Percentiles rank a stretch among this genome's conserved stretches.
Evolutionary conservation across 2,797 vertebrate genomes (phyloP).

Genomic region (Pampus argenteus): DNA sequence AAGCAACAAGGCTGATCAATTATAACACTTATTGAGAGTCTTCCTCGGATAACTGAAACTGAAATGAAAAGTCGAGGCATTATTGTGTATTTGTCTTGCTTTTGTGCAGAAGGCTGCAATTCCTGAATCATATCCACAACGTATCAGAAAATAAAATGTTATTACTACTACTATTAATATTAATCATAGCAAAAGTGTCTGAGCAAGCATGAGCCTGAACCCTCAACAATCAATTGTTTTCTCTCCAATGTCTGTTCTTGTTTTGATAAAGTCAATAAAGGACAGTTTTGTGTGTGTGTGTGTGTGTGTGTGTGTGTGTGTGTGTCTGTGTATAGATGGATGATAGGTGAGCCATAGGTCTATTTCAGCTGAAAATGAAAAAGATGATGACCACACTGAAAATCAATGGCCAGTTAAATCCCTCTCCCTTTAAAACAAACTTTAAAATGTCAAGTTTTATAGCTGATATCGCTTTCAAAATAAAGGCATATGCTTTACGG

Average conservation of each 20-base stretch:
- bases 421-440: constrained; percentile 25
- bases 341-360: constrained; percentile 17
- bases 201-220: not conserved
- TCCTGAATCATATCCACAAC: not conserved
- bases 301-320: constrained; percentile 8
- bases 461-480: not conserved
- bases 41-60: constrained; percentile 12
- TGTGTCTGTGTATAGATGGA: not conserved
- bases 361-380: constrained; percentile 36
- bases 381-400: constrained; percentile 34
- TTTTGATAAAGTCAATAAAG: constrained; percentile 29
- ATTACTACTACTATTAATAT: not conserved
- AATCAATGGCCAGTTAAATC: constrained; percentile 30
- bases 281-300: not conserved
- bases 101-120: not conserved
- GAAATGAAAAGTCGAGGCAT: not conserved
- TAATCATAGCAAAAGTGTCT: not conserved
- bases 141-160: not conserved
- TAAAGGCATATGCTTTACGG: not conserved
- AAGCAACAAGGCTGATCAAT: constrained; percentile 47
- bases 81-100: constrained; percentile 5
- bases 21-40: constrained; percentile 28
- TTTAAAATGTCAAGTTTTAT: constrained; percentile 7
- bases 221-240: not conserved
- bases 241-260: constrained; percentile 3